phyloP scores from a whole-genome alignment of 2,797 vertebrate genomes.

The Perdix hodgsoniae region DNA sequence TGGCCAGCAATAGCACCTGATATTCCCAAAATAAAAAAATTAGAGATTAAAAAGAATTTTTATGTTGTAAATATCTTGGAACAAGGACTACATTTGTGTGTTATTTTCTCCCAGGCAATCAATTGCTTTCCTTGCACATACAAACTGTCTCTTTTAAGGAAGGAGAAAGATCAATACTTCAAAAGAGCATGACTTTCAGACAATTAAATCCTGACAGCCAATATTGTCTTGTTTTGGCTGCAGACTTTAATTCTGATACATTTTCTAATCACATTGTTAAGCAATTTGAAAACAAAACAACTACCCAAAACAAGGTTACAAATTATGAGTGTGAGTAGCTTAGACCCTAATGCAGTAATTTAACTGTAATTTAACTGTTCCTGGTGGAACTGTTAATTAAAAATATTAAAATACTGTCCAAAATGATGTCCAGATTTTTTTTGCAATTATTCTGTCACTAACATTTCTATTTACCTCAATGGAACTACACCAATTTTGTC shows the following conservation, averaged over 20 bases:
- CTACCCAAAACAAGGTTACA: background rate
- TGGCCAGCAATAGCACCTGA: background rate
- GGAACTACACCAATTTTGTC: background rate
- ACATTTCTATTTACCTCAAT: background rate
- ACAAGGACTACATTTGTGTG: background rate
- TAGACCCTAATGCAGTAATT: background rate
- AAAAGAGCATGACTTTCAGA: background rate
- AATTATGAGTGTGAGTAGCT: background rate
- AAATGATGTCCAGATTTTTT: background rate
- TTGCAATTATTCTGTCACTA: background rate
- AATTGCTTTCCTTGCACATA: background rate
- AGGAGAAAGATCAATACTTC: background rate
- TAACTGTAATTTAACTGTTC: background rate
- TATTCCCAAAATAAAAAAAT: background rate
- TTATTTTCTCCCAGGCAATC: background rate
- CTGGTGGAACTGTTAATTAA: background rate
- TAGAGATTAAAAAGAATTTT: background rate
- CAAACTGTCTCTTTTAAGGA: background rate
- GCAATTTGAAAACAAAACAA: background rate
- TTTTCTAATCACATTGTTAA: conserved; percentile 21
- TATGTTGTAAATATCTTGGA: background rate
- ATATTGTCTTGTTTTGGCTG: background rate
- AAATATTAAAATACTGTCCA: background rate
- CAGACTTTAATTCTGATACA: background rate
- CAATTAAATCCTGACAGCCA: background rate